Conservation (phyloP, 2,888 invertebrate genomes). For the Cryptops parisi region DNA sequence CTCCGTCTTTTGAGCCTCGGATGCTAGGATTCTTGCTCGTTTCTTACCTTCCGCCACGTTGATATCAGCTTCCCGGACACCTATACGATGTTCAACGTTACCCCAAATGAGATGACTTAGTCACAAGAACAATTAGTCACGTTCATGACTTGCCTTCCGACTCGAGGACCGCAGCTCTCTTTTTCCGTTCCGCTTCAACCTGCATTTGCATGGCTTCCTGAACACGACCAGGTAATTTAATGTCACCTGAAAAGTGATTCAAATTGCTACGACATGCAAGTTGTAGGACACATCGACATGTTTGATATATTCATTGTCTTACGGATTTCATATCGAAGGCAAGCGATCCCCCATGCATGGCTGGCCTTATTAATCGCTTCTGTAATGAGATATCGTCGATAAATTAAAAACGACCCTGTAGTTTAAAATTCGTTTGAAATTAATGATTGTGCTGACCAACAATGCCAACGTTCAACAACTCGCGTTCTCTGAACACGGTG, state of each 20-base stretch:
- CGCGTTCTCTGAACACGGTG: constrained; percentile 91
- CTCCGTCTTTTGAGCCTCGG: constrained; percentile 89
- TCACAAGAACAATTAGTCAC: too few relatives aligned
- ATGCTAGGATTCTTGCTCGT: constrained; percentile 75
- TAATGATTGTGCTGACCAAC: too few relatives aligned
- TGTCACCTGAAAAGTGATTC: constrained; percentile 50
- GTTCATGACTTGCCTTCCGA: constrained; percentile 97
- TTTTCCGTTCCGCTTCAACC: constrained; percentile 94
- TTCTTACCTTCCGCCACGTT: constrained; percentile 97
- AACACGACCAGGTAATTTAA: constrained; percentile 73
- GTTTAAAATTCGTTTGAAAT: background rate
- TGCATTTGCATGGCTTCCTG: constrained; percentile 99
- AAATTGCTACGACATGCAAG: background rate
- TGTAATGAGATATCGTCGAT: constrained; percentile 20
- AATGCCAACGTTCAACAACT: constrained; percentile 83
- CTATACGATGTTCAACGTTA: too few relatives aligned
- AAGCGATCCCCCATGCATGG: constrained; percentile 95
- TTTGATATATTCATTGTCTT: constrained; percentile 32
- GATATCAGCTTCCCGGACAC: constrained; percentile 52
- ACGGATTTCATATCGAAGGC: constrained; percentile 88
- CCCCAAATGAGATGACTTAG: too few relatives aligned
- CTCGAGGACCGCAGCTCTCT: constrained; percentile 90
- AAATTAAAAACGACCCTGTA: background rate
- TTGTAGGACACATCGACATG: background rate
- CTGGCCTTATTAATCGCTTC: constrained; percentile 96